These are phyloP conservation scores for Pelochelys cantorii DNA, from an alignment of 2,797 vertebrate species.

Conservation along the genomic window DNA sequence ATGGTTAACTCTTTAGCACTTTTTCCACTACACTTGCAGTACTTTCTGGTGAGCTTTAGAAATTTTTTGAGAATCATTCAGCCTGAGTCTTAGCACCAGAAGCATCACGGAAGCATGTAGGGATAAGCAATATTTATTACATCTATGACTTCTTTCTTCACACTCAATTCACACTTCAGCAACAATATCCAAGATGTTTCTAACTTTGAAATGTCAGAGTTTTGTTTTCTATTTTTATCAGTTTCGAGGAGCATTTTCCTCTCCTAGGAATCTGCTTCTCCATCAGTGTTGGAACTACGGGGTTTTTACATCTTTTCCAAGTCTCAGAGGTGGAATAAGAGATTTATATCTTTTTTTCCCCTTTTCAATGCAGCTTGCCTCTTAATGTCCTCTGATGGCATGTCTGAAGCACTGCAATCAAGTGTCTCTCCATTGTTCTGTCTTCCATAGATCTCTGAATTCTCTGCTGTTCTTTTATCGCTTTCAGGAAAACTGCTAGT, in stretches of 20 bases:
- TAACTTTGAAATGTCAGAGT: background rate
- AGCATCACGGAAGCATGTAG: background rate
- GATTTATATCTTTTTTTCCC: background rate
- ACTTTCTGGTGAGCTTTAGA: background rate
- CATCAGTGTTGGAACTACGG: background rate
- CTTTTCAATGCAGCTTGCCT: background rate
- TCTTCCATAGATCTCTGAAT: background rate
- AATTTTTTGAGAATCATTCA: conserved; percentile 20
- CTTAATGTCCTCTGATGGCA: background rate
- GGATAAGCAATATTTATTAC: background rate
- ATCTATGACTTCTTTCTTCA: background rate
- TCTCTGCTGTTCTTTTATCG: background rate
- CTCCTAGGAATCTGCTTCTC: background rate
- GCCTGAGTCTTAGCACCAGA: background rate
- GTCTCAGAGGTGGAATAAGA: background rate
- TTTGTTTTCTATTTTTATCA: background rate
- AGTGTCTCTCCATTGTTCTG: background rate
- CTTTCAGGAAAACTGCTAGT: background rate
- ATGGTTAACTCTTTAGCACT: background rate
- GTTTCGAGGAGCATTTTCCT: background rate
- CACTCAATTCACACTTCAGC: background rate
- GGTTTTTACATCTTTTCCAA: background rate
- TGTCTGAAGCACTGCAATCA: rapidly evolving
- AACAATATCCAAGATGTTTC: background rate
- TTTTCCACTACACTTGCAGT: background rate